A percentile compares a stretch with the other conserved stretches of the same genome.
Evolutionary conservation across 2,113 vertebrate genomes (phyloP).

Genomic region (Jacana jacana): DNA sequence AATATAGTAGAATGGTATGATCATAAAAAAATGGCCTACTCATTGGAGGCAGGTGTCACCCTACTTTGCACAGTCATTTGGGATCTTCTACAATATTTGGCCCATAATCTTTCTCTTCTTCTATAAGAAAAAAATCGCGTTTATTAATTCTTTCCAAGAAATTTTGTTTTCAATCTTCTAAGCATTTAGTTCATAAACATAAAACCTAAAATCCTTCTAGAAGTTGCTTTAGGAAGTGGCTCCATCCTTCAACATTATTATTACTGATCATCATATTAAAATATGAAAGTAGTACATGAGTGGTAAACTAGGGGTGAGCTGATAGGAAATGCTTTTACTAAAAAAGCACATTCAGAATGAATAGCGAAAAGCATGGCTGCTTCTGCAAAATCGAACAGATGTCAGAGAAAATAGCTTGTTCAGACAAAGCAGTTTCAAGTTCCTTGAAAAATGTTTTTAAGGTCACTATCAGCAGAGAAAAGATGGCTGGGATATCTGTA

Average conservation of each 20-base stretch:
- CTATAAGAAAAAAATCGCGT: not conserved
- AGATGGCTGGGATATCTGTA: not conserved
- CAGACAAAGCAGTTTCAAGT: not conserved
- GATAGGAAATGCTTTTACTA: slow-evolving; percentile 3
- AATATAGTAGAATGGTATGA: not conserved
- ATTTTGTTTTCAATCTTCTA: not conserved
- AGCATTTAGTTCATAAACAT: slow-evolving; percentile 20
- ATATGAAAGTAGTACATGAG: not conserved
- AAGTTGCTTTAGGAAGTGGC: not conserved
- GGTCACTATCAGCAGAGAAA: not conserved
- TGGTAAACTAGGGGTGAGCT: slow-evolving; percentile 33
- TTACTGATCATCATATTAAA: not conserved
- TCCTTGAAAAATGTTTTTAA: slow-evolving; percentile 9
- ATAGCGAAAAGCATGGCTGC: not conserved
- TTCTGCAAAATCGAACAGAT: not conserved
- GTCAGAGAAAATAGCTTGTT: slow-evolving; percentile 20
- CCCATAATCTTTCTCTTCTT: not conserved
- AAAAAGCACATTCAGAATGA: slow-evolving; percentile 5
- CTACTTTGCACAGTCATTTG: not conserved
- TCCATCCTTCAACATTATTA: slow-evolving; percentile 22
- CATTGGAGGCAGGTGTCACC: not conserved
- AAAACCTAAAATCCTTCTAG: slow-evolving; percentile 12
- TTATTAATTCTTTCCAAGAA: not conserved
- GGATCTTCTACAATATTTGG: not conserved
- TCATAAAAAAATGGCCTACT: not conserved